Percentiles rank a stretch among this genome's conserved stretches.
Conservation (phyloP, 2,113 vertebrate genomes). For the Lanius ludovicianus region DNA sequence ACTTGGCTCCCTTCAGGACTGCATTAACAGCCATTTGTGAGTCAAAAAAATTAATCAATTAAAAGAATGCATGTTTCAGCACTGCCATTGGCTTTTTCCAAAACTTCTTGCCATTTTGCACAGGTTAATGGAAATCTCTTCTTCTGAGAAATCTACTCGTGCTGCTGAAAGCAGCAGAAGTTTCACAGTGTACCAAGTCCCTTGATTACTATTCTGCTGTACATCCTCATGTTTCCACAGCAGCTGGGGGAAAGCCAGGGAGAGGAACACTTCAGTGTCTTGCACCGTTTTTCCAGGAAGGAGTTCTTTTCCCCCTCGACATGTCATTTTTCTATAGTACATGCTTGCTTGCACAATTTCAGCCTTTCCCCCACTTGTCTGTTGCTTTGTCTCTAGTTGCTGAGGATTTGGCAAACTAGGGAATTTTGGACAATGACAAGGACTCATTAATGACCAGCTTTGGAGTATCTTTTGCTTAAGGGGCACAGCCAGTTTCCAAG, state of each 20-base stretch:
- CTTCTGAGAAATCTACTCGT: neutral
- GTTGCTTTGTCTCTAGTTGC: neutral
- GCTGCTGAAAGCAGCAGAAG: neutral
- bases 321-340: neutral
- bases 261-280: neutral
- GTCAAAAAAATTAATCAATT: slow-evolving; percentile 28
- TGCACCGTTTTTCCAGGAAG: neutral
- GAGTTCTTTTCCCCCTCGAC: neutral
- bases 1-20: slow-evolving; percentile 13
- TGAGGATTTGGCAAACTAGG: neutral
- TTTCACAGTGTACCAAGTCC: neutral
- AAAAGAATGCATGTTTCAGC: neutral
- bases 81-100: neutral
- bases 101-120: neutral
- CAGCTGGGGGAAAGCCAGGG: neutral
- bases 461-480: neutral
- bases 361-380: neutral
- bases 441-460: neutral
- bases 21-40: neutral
- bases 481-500: fast-evolving
- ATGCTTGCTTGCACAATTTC: neutral
- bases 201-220: neutral
- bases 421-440: neutral
- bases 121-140: neutral
- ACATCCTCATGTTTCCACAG: neutral